These are phyloP conservation scores for Odocoileus hemionus DNA, from an alignment of 2,113 vertebrate genomes.

Conservation along the genomic window DNA sequence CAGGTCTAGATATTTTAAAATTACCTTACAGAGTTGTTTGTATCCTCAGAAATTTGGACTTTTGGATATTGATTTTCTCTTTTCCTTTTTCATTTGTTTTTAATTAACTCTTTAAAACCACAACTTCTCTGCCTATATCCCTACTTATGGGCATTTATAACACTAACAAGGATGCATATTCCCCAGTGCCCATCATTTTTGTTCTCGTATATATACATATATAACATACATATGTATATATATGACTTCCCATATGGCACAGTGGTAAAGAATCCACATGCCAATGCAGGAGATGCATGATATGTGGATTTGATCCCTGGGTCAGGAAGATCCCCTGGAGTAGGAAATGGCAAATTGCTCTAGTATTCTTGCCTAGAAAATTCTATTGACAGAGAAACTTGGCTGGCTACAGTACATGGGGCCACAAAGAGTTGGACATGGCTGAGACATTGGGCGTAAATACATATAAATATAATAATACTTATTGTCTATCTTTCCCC, in stretches of 20 bases:
- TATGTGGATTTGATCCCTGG: not conserved
- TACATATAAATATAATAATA: not conserved
- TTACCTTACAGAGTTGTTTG: not conserved
- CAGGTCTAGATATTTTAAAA: not conserved
- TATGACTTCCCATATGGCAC: not conserved
- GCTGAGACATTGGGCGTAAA: not conserved
- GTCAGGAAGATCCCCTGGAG: not conserved
- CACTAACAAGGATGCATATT: not conserved
- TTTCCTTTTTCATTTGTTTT: not conserved
- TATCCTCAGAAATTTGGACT: not conserved
- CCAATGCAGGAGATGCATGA: not conserved
- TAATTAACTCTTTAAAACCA: not conserved
- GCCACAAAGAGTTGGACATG: not conserved
- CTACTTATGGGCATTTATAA: not conserved
- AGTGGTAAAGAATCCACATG: not conserved
- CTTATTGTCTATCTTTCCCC: not conserved
- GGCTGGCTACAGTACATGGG: not conserved
- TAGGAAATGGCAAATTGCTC: not conserved
- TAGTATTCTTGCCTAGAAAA: not conserved
- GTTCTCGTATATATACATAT: not conserved
- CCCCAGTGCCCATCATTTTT: not conserved
- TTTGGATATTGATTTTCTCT: not conserved
- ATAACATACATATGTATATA: not conserved
- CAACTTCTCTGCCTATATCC: not conserved
- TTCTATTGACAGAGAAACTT: not conserved